These are phyloP conservation scores for Centropyge bicolor DNA, from an alignment of 2,797 vertebrate genomes.

Conservation along the genomic window DNA sequence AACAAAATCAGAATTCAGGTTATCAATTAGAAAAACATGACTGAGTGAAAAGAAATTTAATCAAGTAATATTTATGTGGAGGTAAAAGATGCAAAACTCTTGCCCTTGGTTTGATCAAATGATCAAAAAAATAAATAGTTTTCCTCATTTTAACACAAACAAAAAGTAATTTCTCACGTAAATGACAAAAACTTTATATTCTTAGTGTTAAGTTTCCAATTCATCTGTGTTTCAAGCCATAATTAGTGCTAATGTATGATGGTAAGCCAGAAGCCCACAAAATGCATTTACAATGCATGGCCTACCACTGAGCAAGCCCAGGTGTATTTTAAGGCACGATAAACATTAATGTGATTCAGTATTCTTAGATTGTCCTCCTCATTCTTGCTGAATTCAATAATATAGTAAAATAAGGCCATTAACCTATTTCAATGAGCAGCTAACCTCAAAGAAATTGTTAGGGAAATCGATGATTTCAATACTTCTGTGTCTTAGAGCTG, in stretches of 20 bases:
- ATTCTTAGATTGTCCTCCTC: background rate
- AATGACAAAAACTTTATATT: background rate
- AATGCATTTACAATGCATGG: background rate
- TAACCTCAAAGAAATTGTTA: background rate
- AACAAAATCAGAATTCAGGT: background rate
- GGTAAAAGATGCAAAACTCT: background rate
- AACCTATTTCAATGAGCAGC: background rate
- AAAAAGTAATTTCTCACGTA: background rate
- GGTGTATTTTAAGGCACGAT: background rate
- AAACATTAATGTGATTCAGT: background rate
- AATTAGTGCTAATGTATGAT: background rate
- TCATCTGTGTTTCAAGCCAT: background rate
- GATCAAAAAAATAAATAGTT: background rate
- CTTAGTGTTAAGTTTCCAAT: background rate
- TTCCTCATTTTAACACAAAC: background rate
- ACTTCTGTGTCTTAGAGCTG: background rate
- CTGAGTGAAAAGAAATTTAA: background rate
- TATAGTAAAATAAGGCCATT: background rate
- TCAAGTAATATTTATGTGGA: background rate
- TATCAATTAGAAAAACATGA: background rate
- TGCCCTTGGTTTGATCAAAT: background rate
- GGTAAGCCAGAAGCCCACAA: background rate
- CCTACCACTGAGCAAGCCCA: background rate
- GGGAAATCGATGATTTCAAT: slow-evolving; percentile 9
- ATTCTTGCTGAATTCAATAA: slow-evolving; percentile 6